Percentiles rank a stretch among this genome's conserved stretches.
Evolutionary conservation across 2,113 vertebrate species (phyloP).

Genomic region (Fregetta grallaria): DNA sequence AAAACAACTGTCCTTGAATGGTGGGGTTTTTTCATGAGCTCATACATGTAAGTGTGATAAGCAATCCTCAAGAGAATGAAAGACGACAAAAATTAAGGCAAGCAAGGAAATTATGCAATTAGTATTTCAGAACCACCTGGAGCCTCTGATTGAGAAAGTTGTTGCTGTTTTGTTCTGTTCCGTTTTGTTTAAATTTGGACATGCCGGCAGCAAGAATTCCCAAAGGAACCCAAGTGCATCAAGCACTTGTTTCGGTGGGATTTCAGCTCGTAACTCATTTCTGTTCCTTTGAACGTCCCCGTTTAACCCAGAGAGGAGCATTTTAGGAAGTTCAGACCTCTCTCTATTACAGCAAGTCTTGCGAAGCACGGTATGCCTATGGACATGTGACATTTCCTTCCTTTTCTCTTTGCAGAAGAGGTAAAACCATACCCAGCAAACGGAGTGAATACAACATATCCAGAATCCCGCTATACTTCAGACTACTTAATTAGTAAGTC

Average conservation of each 20-base stretch:
- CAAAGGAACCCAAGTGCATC: background rate
- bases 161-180: background rate
- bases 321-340: conserved; percentile 4
- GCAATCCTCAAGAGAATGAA: background rate
- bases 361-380: background rate
- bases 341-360: background rate
- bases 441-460: conserved; percentile 85
- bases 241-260: background rate
- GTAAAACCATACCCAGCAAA: conserved; percentile 90
- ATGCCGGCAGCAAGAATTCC: background rate
- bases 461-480: conserved; percentile 94
- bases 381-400: conserved; percentile 11
- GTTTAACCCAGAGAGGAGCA: background rate
- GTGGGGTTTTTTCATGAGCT: background rate
- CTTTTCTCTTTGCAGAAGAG: conserved; percentile 84
- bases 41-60: background rate
- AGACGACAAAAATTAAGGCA: background rate
- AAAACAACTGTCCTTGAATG: background rate
- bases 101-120: background rate
- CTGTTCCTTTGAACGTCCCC: background rate
- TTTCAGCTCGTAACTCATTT: background rate
- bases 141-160: background rate
- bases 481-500: conserved; percentile 99
- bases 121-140: background rate
- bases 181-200: background rate